Percentiles rank a stretch among this genome's conserved stretches.
phyloP scores from a whole-genome alignment of 2,113 vertebrate species.

The Emydocephalus ijimae region DNA sequence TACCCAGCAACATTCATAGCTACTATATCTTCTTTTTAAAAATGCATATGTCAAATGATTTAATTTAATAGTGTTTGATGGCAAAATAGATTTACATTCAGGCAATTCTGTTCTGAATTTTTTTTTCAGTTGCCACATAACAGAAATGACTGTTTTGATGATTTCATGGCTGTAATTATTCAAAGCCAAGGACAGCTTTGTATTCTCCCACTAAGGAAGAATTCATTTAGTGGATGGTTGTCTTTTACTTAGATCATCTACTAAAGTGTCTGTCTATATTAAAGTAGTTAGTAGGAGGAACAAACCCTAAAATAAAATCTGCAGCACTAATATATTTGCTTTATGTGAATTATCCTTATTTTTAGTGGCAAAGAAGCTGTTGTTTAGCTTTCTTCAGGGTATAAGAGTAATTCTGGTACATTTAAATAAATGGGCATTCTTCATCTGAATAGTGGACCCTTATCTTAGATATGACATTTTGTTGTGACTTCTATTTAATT shows the following conservation, averaged over 20 bases:
- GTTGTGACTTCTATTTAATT: background rate
- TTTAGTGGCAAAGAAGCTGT: conserved; percentile 35
- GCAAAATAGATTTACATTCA: background rate
- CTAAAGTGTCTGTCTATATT: background rate
- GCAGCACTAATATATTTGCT: fast-evolving
- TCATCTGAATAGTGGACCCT: background rate
- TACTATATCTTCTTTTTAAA: background rate
- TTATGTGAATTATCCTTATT: conserved; percentile 19
- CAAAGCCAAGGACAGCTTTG: background rate
- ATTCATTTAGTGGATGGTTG: background rate
- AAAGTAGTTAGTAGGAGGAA: background rate
- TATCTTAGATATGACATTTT: background rate
- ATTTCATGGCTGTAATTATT: background rate
- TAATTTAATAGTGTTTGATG: background rate
- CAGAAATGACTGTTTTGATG: background rate
- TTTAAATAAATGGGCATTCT: background rate
- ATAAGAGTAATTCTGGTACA: conserved; percentile 37
- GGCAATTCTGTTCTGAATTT: background rate
- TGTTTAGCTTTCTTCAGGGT: conserved; percentile 29
- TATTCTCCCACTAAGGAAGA: background rate
- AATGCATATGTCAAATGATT: background rate
- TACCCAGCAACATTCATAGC: background rate
- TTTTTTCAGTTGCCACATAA: background rate
- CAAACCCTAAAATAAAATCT: background rate
- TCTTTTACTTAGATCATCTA: background rate